Evolutionary conservation across 2,888 invertebrate genomes (phyloP).

Genomic region (Ormyrus nitidulus): DNA sequence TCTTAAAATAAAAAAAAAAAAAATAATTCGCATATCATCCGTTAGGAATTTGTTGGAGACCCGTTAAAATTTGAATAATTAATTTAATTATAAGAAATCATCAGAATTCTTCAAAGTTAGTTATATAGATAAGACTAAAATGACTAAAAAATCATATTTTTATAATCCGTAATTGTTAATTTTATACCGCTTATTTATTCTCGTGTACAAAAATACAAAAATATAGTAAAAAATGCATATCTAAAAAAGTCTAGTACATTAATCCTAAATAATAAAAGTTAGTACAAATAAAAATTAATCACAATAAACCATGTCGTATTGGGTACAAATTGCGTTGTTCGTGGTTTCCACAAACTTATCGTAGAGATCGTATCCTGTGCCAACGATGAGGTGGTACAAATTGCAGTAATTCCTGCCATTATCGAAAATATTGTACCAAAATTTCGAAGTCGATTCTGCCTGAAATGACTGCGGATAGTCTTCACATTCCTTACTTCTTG

Average conservation of each 20-base stretch:
- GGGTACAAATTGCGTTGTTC: slow-evolving; percentile 62
- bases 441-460: slow-evolving; percentile 63
- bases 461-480: slow-evolving; percentile 31
- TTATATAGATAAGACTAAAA: too few relatives aligned
- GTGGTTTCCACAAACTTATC: slow-evolving; percentile 61
- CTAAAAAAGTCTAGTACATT: neutral
- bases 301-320: slow-evolving; percentile 62
- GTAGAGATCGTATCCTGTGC: slow-evolving; percentile 58
- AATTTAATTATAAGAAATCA: too few relatives aligned
- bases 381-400: slow-evolving; percentile 62
- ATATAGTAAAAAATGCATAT: neutral
- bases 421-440: slow-evolving; percentile 66
- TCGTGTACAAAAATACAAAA: neutral
- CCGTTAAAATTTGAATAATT: too few relatives aligned
- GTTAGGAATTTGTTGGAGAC: too few relatives aligned
- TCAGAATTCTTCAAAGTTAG: too few relatives aligned
- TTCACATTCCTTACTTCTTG: too few relatives aligned
- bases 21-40: neutral
- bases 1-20: too few relatives aligned
- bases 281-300: slow-evolving; percentile 46
- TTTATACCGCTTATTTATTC: neutral
- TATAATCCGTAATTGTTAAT: neutral
- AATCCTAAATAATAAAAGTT: slow-evolving; percentile 15
- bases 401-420: slow-evolving; percentile 66
- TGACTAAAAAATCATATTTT: too few relatives aligned